Evolutionary conservation across 2,113 vertebrate species (phyloP).

Genomic region (Psammodynastes pulverulentus): DNA sequence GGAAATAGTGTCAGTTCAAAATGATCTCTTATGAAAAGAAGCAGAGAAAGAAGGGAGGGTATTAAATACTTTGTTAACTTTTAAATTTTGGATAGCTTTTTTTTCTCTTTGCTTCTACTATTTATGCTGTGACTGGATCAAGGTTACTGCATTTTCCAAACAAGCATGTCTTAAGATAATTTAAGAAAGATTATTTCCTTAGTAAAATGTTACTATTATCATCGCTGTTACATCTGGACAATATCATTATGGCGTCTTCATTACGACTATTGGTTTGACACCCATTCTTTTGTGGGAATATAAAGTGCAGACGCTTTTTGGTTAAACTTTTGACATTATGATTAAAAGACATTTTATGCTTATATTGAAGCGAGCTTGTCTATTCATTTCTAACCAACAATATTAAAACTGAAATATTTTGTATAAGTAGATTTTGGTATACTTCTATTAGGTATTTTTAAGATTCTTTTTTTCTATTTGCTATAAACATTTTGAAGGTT

Average conservation of each 20-base stretch:
- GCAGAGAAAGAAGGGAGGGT: background rate
- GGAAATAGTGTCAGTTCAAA: background rate
- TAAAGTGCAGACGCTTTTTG: slow-evolving; percentile 7
- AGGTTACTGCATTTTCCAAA: slow-evolving; percentile 21
- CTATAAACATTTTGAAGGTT: background rate
- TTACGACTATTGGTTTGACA: slow-evolving; percentile 8
- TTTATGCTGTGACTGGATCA: slow-evolving; percentile 5
- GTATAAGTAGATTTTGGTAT: background rate
- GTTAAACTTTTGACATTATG: slow-evolving; percentile 7
- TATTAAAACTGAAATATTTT: slow-evolving; percentile 17
- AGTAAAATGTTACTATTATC: slow-evolving; percentile 19
- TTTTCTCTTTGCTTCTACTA: background rate
- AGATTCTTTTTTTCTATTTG: background rate
- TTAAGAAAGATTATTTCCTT: slow-evolving; percentile 17
- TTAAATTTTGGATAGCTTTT: background rate
- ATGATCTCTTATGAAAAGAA: background rate
- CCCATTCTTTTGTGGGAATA: slow-evolving; percentile 1
- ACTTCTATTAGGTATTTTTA: background rate
- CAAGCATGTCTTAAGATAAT: background rate
- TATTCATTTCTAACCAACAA: background rate
- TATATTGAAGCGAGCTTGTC: slow-evolving; percentile 7
- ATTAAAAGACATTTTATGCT: background rate
- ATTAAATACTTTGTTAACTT: background rate
- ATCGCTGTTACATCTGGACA: slow-evolving; percentile 20
- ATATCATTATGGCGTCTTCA: slow-evolving; percentile 26